These are phyloP conservation scores for Sylvicola fuscatus DNA, from an alignment of 2,888 invertebrate species.

Conservation along the genomic window DNA sequence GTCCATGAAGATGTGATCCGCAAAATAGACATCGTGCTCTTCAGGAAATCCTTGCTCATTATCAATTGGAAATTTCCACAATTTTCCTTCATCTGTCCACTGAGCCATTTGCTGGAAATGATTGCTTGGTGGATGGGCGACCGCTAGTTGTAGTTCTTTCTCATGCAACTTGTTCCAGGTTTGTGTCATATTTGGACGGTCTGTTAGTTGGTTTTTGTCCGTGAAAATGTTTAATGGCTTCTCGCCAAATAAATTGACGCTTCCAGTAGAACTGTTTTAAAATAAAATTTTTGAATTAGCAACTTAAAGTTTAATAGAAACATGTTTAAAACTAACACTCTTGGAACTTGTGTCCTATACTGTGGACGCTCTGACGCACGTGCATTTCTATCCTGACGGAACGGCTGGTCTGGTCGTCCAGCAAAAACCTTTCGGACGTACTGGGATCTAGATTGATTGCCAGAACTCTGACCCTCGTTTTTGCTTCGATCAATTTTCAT, in stretches of 20 bases:
- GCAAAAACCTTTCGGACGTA: constrained; percentile 22
- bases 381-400: constrained; percentile 7
- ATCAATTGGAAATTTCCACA: constrained; percentile 94
- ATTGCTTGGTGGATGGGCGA: constrained; percentile 60
- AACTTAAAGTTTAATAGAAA: neutral
- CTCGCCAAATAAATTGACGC: constrained; percentile 39
- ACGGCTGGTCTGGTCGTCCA: constrained; percentile 7
- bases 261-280: constrained; percentile 12
- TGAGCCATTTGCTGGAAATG: constrained; percentile 81
- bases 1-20: constrained; percentile 89
- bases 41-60: constrained; percentile 75
- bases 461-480: constrained; percentile 11
- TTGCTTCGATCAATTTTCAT: constrained; percentile 53
- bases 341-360: neutral
- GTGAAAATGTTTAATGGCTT: constrained; percentile 44
- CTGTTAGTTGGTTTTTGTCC: constrained; percentile 6
- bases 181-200: constrained; percentile 23
- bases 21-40: constrained; percentile 55
- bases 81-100: constrained; percentile 87
- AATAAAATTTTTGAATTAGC: too few relatives aligned
- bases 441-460: constrained; percentile 15
- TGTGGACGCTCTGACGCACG: neutral
- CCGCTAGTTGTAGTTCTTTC: constrained; percentile 42
- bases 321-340: neutral
- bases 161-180: constrained; percentile 48